A percentile compares a stretch with the other conserved stretches of the same genome.
phyloP scores from a whole-genome alignment of 2,888 invertebrate genomes.

The Phrixothrix hirtus region DNA sequence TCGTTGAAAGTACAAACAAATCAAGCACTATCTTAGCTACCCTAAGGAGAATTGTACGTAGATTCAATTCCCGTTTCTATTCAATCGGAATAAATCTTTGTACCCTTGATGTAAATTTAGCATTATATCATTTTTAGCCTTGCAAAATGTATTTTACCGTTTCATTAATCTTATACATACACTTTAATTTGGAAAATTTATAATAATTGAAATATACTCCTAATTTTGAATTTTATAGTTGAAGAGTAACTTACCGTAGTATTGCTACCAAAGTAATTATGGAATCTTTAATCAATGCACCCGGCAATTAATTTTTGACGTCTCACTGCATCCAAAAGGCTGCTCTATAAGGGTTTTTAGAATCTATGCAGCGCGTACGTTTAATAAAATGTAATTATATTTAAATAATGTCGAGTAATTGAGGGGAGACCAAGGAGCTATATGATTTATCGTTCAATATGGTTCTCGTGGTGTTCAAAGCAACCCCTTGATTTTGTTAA shows the following conservation, averaged over 20 bases:
- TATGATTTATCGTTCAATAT: slow-evolving; percentile 32
- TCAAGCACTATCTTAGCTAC: no score
- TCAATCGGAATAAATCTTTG: no score
- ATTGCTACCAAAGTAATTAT: slow-evolving; percentile 25
- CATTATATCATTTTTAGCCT: no score
- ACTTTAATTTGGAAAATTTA: no score
- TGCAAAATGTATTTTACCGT: no score
- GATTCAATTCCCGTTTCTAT: no score
- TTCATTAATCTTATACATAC: no score
- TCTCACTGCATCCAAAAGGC: slow-evolving; percentile 33
- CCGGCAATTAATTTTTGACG: slow-evolving; percentile 40
- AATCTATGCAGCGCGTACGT: slow-evolving; percentile 29
- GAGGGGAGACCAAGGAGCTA: slow-evolving; percentile 21
- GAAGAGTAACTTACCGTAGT: slow-evolving; percentile 1
- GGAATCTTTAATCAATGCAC: slow-evolving; percentile 35
- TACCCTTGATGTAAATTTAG: no score
- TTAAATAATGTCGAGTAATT: slow-evolving; percentile 34
- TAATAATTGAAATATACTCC: no score
- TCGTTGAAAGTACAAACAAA: no score
- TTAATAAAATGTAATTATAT: slow-evolving; percentile 39
- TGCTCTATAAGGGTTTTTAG: slow-evolving; percentile 25
- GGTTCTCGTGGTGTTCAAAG: slow-evolving; percentile 10
- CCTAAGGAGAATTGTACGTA: no score
- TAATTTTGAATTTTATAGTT: no score
- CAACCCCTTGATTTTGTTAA: slow-evolving; percentile 12